phyloP scores from a whole-genome alignment of 2,113 vertebrate species.

The Pseudorectes ferrugineus region DNA sequence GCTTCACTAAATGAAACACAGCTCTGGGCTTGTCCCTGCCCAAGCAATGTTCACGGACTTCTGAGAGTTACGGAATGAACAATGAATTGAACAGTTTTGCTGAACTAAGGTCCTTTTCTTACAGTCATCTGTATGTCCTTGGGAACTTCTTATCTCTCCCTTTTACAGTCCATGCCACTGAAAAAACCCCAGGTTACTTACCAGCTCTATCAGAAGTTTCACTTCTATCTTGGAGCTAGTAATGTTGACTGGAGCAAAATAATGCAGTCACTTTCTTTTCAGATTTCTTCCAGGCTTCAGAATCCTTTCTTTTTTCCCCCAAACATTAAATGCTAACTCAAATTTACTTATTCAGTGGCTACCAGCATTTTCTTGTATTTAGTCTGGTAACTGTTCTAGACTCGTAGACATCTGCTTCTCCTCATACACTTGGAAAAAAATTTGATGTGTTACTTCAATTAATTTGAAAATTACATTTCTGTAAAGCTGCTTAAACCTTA shows the following conservation, averaged over 20 bases:
- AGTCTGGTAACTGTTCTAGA: background rate
- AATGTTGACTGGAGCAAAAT: background rate
- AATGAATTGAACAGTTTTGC: background rate
- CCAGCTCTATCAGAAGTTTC: background rate
- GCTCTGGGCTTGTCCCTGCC: background rate
- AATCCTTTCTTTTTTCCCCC: background rate
- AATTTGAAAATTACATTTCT: background rate
- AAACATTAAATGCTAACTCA: background rate
- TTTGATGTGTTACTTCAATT: background rate
- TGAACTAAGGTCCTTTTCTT: background rate
- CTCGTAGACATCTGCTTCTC: background rate
- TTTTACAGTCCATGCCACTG: background rate
- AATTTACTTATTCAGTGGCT: background rate
- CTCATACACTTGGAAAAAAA: background rate
- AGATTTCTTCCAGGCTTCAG: background rate
- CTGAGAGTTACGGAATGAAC: background rate
- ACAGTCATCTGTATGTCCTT: background rate
- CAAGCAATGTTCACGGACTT: rapidly evolving
- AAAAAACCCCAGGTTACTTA: background rate
- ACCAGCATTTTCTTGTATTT: background rate
- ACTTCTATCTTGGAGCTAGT: background rate
- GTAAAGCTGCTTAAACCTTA: background rate
- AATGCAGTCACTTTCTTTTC: background rate
- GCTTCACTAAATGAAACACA: background rate
- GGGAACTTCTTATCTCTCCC: background rate